Percentiles rank a stretch among this genome's conserved stretches.
phyloP scores from a whole-genome alignment of 1,140 invertebrate genomes.

The Heliothis virescens region DNA sequence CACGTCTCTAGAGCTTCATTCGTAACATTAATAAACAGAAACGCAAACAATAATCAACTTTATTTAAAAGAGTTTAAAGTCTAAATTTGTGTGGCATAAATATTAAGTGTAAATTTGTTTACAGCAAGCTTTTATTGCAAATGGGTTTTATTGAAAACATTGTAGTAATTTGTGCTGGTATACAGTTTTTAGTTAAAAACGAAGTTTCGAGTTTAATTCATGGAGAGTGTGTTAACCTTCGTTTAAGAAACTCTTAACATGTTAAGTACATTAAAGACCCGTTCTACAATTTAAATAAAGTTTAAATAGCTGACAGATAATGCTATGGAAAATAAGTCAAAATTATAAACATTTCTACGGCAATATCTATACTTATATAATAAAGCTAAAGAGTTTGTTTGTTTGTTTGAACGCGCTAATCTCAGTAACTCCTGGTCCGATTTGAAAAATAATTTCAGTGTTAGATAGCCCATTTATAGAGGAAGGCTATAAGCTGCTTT shows the following conservation, averaged over 20 bases:
- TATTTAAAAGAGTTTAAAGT: constrained; percentile 7
- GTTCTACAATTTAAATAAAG: no score
- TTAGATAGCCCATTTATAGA: no score
- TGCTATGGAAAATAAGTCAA: no score
- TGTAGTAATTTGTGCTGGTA: constrained; percentile 36
- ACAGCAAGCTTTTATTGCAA: constrained; percentile 48
- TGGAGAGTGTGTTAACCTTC: constrained; percentile 25
- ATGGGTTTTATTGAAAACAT: constrained; percentile 47
- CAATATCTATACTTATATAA: no score
- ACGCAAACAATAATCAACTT: constrained; percentile 28
- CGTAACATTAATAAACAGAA: constrained; percentile 39
- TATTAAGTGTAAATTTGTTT: constrained; percentile 51
- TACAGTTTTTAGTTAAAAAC: constrained; percentile 25
- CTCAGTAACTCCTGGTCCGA: no score
- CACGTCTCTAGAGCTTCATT: constrained; percentile 44
- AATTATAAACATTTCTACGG: no score
- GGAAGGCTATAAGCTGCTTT: no score
- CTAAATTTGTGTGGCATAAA: constrained; percentile 30
- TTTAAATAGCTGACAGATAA: no score
- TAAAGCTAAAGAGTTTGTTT: no score
- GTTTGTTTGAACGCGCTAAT: no score
- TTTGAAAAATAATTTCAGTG: no score
- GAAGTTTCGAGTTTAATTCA: constrained; percentile 6
- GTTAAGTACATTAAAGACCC: no score
- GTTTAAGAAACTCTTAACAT: neutral